Evolutionary conservation across 2,888 invertebrate species (phyloP).

Genomic region (Altica lythri): DNA sequence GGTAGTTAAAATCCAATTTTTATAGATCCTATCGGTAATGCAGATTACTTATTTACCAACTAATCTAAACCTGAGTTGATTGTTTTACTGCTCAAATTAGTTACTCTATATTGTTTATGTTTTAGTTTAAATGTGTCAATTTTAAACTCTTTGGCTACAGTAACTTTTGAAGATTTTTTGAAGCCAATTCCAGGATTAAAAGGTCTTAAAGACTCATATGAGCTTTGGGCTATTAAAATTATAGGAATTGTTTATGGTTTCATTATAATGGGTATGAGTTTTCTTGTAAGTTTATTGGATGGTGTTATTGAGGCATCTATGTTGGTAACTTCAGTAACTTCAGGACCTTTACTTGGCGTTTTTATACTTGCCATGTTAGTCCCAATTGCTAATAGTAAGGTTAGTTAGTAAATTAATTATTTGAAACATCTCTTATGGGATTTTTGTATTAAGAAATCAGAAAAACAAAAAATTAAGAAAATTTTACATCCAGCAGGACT

Average conservation of each 20-base stretch:
- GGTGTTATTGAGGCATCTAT: conserved; percentile 85
- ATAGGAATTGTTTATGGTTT: conserved; percentile 75
- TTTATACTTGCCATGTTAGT: conserved; percentile 82
- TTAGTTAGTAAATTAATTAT: conserved; percentile 53
- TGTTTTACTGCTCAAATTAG: neutral
- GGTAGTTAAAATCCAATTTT: too few species aligned
- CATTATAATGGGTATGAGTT: conserved; percentile 76
- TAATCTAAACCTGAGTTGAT: too few species aligned
- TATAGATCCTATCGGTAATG: too few species aligned
- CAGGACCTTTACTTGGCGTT: conserved; percentile 82
- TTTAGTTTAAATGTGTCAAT: conserved; percentile 81
- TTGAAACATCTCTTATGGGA: too few species aligned
- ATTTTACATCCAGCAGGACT: too few species aligned
- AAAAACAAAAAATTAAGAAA: too few species aligned
- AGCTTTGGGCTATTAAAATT: conserved; percentile 70
- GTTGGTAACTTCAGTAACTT: conserved; percentile 82
- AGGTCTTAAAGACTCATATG: conserved; percentile 71
- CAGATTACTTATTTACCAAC: too few species aligned
- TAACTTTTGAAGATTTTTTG: conserved; percentile 87
- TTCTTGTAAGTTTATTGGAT: conserved; percentile 74
- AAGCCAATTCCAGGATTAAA: conserved; percentile 73
- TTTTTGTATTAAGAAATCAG: too few species aligned
- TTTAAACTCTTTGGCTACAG: conserved; percentile 83
- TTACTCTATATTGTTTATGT: conserved; percentile 6
- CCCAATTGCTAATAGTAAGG: conserved; percentile 82